Evolutionary conservation across 2,888 invertebrate genomes (phyloP), one percentile per base, ranked within the genome.

Genomic region (Malthinus seriepunctatus): DNA sequence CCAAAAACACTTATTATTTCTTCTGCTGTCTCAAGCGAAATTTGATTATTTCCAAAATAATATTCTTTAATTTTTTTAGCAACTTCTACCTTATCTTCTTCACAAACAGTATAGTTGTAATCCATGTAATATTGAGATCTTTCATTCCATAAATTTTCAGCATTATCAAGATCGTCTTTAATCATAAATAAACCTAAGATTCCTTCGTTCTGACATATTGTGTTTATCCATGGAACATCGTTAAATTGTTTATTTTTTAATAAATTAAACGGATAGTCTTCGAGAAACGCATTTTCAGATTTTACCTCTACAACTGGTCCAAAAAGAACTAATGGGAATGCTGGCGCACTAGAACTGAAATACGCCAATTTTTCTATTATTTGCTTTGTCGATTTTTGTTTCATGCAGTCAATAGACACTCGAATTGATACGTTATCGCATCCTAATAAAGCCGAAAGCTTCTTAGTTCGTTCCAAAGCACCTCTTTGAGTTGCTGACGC

Each of bases 181-280:
- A 42, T 0, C 5, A 5, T 15, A 3, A 6, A 5, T 0, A 39
- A 1, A 5, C 3, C 39, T 8, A 86, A 87, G 9, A 88, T 79
- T 56, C 90, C 90, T 73, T 91, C 91, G 55, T 89, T 86, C 8
- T 84, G 83, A 0, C 86, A 84, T 44, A 87, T 83, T 3, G 86
- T 84, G 0, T 84, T 81, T 49, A 90, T 80, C 82, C 90, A 87
- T 0, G 91, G 91, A 3, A 88, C 71, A 59, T 86, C 83, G n/a
- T 84, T 80, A 67, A 86, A 84, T 6, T 39, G 10, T 14, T 82
- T 77, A 0, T 88, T 88, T 4, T 80, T 78, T 48, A 90, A 80
- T 0, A 88, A 81, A 35, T 83, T 82, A 65, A 81, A 82, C 0
- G 91, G 90, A 49, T 85, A 80, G 56, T 86, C 82, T 0, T 81